Conservation (phyloP, 2,888 invertebrate species). For the Chloroclysta siterata region DNA sequence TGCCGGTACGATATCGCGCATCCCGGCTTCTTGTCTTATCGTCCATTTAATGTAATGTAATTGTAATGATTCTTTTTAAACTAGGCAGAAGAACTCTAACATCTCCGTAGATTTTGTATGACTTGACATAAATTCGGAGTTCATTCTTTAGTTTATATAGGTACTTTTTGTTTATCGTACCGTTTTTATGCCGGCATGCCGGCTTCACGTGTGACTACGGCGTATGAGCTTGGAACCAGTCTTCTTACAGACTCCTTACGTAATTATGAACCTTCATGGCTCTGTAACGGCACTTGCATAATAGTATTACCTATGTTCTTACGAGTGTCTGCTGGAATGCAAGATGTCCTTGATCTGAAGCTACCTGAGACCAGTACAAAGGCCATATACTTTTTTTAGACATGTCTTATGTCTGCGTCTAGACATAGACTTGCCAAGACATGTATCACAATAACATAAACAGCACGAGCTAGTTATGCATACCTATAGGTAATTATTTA, state of each 20-base stretch:
- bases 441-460: no score
- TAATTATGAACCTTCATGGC: constrained; percentile 23
- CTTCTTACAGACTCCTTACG: constrained; percentile 31
- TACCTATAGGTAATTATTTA: neutral
- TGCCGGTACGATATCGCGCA: neutral
- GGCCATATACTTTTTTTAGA: neutral
- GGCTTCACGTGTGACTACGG: constrained; percentile 3
- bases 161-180: no score
- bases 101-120: no score
- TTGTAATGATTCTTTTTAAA: no score
- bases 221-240: constrained; percentile 30
- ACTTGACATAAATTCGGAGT: no score
- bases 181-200: no score
- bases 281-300: constrained; percentile 32
- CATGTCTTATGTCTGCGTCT: no score
- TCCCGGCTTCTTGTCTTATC: neutral
- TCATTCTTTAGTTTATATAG: no score
- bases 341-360: constrained; percentile 17
- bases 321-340: constrained; percentile 14
- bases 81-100: no score
- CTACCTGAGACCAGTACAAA: neutral
- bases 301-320: constrained; percentile 18
- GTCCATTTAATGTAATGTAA: no score
- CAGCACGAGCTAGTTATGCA: no score
- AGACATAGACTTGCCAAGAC: no score